Evolutionary conservation across 1,140 invertebrate species (phyloP), one percentile per base, ranked within the genome.

Genomic region (Polypedilum vanderplanki): DNA sequence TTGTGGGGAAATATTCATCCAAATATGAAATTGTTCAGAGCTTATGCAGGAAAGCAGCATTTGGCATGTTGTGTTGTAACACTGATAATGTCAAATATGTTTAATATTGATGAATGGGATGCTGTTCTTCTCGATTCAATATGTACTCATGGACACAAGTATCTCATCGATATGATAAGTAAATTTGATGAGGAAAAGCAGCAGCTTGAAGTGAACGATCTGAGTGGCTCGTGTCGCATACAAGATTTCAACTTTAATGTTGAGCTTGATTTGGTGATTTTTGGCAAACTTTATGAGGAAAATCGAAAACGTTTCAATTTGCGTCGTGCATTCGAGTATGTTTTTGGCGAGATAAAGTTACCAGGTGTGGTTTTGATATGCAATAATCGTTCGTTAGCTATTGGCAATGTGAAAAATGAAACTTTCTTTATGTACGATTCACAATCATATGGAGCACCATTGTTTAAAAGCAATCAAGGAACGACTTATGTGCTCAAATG

Each of bases 341-440:
- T 89, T 78, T 88, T 88, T 76, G 85, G 86, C 74, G 83, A 57
- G n/a, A 12, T 84, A 41, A 78, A 84, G 75, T 81, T 77, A 40
- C 79, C 84, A 41, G 79, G 81, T 64, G 87, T 87, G 2, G 83
- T 89, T 12, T 82, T 88, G 24, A 82, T 81, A 75, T 85, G 84
- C 74, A 83, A 83, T 0, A 83, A 81, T 41, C 85, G 85, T 74
- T 84, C 86, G 73, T 79, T 88, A 73, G 86, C 86, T 10, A 88
- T 88, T 77, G 87, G 87, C 0, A 87, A 84, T 78, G 78, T 80
- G 46, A 83, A 84, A 33, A 78, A 78, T 4, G 87, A 87, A 57
- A 57, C 10, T 8, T 89, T 88, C 77, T 88, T 87, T 76, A 86
- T 88, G 87, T 89, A 85, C 78, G 87, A 89, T 77, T 87, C 86